phyloP scores from a whole-genome alignment of 2,888 invertebrate genomes.

The Brenthis hecate region DNA sequence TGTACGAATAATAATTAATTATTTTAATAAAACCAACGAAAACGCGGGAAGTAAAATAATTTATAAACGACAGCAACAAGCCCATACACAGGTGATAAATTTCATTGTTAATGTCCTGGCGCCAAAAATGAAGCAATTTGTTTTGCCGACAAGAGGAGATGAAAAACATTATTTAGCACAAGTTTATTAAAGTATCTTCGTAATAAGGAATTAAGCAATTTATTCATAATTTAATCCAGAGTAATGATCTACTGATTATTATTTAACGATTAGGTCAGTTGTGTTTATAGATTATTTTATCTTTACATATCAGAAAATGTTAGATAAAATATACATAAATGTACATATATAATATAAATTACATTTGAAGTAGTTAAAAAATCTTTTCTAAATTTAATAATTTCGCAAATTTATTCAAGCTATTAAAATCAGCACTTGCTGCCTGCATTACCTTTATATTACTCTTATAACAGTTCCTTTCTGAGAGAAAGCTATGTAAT shows the following conservation, averaged over 20 bases:
- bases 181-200: slow-evolving; percentile 63
- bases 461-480: slow-evolving; percentile 51
- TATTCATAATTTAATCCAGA: slow-evolving; percentile 19
- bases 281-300: neutral
- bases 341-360: too few species aligned
- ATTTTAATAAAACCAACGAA: slow-evolving; percentile 38
- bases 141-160: slow-evolving; percentile 73
- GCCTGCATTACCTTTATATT: slow-evolving; percentile 47
- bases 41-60: slow-evolving; percentile 38
- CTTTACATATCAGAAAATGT: neutral
- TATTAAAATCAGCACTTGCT: slow-evolving; percentile 22
- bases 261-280: too few species aligned
- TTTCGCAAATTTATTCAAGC: neutral
- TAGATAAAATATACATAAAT: too few species aligned
- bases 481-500: slow-evolving; percentile 69
- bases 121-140: slow-evolving; percentile 78
- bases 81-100: slow-evolving; percentile 70
- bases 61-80: slow-evolving; percentile 55
- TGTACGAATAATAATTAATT: slow-evolving; percentile 31
- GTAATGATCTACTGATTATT: neutral
- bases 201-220: slow-evolving; percentile 34
- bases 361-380: neutral
- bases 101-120: slow-evolving; percentile 64
- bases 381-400: neutral
- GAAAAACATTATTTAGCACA: slow-evolving; percentile 74